Base-by-base conservation (phyloP, 1,140 invertebrate genomes). In the Hypothenemus hampei region DNA sequence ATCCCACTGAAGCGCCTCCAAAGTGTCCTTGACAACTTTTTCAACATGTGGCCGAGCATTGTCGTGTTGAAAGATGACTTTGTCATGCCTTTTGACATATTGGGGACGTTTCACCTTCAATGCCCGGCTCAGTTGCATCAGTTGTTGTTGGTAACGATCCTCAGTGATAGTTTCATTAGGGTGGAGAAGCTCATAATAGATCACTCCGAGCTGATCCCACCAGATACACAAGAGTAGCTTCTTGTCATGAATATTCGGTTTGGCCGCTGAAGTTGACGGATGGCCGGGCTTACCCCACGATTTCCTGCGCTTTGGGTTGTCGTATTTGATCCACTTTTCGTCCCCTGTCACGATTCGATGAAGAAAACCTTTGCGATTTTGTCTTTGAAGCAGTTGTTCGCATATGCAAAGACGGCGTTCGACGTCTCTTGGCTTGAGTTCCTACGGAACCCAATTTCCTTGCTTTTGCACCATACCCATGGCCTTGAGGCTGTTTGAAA, bases 171-270 rank as follows among this genome's bases (percentile, higher is more conserved):
- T 49, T 40, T 49, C 46, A 35, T 37, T 46, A 16, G 39, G 40
- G 47, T 65, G 55, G 7, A 67, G 31, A 33, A 61, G 57, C 52
- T 71, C 59, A 52, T 69, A 65, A 55, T 65, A 70, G 2, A 69
- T 39, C 11, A 69, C 61, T 57, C 62, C 53, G 1, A 51, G 51
- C 59, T 68, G 63, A 51, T 69, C n/a, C n/a, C n/a, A n/a, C n/a
- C n/a, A n/a, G n/a, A n/a, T n/a, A n/a, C n/a, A n/a, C n/a, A n/a
- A n/a, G 59, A 63, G 66, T 68, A 60, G 58, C 67, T 66, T 50
- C 65, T 65, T 10, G 66, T 47, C 47, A 69, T 40, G 20, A 62
- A 18, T 46, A 65, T 65, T 53, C 61, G 59, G 33, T 44, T 53
- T 21, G 47, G 23, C 36, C 36, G 18, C 13, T 39, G 36, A 19